Evolutionary conservation across 2,797 vertebrate genomes (phyloP), one percentile per base, ranked within the genome.

Genomic region (Telmatherina bonti): DNA sequence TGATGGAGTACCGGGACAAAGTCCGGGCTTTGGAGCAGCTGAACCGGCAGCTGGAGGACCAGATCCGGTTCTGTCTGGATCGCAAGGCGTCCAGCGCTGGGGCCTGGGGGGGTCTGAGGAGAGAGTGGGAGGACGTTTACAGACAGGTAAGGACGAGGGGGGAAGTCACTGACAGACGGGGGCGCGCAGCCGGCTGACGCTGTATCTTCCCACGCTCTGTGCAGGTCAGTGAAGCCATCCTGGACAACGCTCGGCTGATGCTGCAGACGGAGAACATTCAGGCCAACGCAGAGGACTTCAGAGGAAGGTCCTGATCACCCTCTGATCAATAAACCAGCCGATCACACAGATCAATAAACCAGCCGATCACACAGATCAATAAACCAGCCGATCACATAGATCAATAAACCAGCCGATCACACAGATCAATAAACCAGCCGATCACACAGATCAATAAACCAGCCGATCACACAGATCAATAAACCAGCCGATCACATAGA

Each of bases 1-100:
- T 99, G 87, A 91, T 96, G 93, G 96, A 97, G 77, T 98, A 99
- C 81, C 91, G 96, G 0, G 96, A 97, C 85, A 97, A 97, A 86
- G 96, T 98, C 24, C 92, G 91, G 0, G 93, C 96, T 0, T 93
- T 98, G 8, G 97, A 99, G 74, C 93, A 94, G 65, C 93, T 97
- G 65, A 97, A 97, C 93, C 94, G 94, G 53, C 96, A 99, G 87
- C 92, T 99, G 88, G 97, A 99, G 78, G 89, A 95, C 13, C 95
- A 97, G 72, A 97, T 99, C 74, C 86, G 96, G 1, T 86, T 92
- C 36, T 93, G 94, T 57, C 89, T 98, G 86, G 96, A 97, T 88
- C 95, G 94, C 82, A 96, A 96, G 68, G 94, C 93, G 0, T 91
- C 90, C 41, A 93, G 91, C 1, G 94, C 95, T 0, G 90, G 94